A percentile compares a stretch with the other conserved stretches of the same genome.
phyloP scores from a whole-genome alignment of 2,888 invertebrate species.

The Lampropteryx suffumata region DNA sequence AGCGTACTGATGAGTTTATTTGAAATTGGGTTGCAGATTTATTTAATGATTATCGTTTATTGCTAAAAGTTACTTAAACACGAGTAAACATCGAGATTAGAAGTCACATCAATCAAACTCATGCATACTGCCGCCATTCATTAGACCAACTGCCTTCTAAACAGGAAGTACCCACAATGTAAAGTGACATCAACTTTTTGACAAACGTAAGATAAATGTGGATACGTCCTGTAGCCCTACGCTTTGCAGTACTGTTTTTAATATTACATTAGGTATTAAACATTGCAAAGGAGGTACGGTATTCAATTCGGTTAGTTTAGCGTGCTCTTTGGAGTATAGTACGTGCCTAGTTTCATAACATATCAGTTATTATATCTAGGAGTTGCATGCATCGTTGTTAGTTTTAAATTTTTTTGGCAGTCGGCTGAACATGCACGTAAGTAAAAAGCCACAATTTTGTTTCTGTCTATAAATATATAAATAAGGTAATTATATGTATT shows the following conservation, averaged over 20 bases:
- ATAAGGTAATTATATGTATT: background rate
- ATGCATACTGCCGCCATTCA: constrained; percentile 17
- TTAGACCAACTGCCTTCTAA: constrained; percentile 18
- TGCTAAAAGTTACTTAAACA: too few relatives aligned
- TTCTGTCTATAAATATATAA: background rate
- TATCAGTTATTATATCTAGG: constrained; percentile 5
- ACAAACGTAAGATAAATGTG: constrained; percentile 1
- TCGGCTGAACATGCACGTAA: constrained; percentile 60
- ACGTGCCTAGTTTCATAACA: background rate
- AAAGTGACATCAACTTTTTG: background rate
- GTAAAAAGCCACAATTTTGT: constrained; percentile 27
- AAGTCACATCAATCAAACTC: constrained; percentile 32
- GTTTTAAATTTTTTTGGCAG: constrained; percentile 33
- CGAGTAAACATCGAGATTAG: constrained; percentile 20
- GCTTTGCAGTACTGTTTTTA: background rate
- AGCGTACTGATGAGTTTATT: too few relatives aligned
- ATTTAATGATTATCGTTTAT: too few relatives aligned
- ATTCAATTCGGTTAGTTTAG: constrained; percentile 10
- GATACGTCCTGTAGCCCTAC: constrained; percentile 7
- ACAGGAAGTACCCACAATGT: constrained; percentile 18
- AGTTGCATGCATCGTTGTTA: constrained; percentile 35
- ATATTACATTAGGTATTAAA: too few relatives aligned
- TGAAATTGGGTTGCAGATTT: too few relatives aligned
- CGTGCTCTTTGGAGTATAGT: constrained; percentile 12
- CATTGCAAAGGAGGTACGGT: background rate